Base-by-base conservation (phyloP, 2,888 invertebrate species). In the Cistogaster globosa region DNA sequence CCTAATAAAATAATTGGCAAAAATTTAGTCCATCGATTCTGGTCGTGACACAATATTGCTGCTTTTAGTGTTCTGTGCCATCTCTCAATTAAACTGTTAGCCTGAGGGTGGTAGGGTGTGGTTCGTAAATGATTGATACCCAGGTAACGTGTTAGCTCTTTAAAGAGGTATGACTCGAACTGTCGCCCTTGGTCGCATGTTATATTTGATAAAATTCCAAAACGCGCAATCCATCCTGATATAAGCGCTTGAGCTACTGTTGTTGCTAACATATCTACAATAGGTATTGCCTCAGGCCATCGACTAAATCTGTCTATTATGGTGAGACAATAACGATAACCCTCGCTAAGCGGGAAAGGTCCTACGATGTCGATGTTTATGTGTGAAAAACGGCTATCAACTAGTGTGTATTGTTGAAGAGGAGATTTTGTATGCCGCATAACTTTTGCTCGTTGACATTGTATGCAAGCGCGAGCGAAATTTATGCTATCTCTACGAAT, bases 51-150 rank as follows among this genome's bases (percentile, higher is more conserved):
- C 18, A 80, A 75, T 20, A 84, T 80, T 8, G 86, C 62, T 53
- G 85, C 72, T 74, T 85, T 11, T 38, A 38, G 11, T 1, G 38
- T 38, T 38, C 82, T 78, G 32, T 87, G 85, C 74, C 71, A 83
- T n/a, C 86, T 71, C 18, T 86, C 87, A 9, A 86, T 84, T 1
- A 85, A n/a, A 1, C 72, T 72, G 51, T 74, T 80, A 3, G 72
- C 72, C 14, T 72, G 58, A 2, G 67, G 80, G 5, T 67, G 67
- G n/a, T 74, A 72, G 51, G 65, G 68, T 0, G 83, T 84, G 8
- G 84, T 87, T 48, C 67, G 42, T 8, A 74, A 8, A 38, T 72
- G 67, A 4, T 74, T 65, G 14, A 67, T 72, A 9, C 80, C 84
- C 18, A 69, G 60, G 11, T 83, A 68, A 16, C 42, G 55, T 45